Base-by-base conservation (phyloP, 37 sponge, comb jelly and placozoan genomes). In the Bolinopsis microptera region DNA sequence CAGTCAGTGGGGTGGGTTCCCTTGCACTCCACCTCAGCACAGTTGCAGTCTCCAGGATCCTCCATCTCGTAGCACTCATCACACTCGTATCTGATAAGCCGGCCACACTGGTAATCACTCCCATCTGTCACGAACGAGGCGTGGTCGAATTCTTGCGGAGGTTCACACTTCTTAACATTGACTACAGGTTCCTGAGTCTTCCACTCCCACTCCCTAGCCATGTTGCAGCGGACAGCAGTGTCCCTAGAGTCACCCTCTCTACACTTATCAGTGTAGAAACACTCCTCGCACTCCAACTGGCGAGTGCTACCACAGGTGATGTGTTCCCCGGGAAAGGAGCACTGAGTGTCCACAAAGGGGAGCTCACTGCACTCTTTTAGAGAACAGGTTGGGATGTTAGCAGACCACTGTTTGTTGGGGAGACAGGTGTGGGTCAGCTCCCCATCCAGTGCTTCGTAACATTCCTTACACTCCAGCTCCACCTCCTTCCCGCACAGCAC, bases 31-130 rank as follows among this genome's bases (percentile, higher is more conserved):
- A 86, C 30, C 61, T 23, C 28, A 8, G 90, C 90, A 86, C 90
- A 86, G 90, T 39, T 27, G 31, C 90, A 86, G 8, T 86, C 90
- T 28, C 90, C 16, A 18, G 32, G 25, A 35, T 28, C 90, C 61
- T 24, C 61, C 38, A 86, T 36, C 90, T 86, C 61, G 90, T 40
- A 86, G 26, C 90, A 86, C n/a, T 86, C 90, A 24, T 86, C 90
- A 86, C 90, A 86, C 90, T 41, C 41, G 61, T 86, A 86, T 48
- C 36, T 86, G 21, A 86, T 48, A 13, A 86, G 25, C 26, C 90
- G 41, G 3, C 90, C 90, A 30, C 90, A 86, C 2, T 22, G 13
- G 90, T 28, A 86, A 22, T n/a, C 90, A 3, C 36, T 48, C 26
- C 90, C 90, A 30, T 39, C 90, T 5, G 61, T 40, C 18, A 77